A percentile compares a stretch with the other conserved stretches of the same genome.
These are phyloP conservation scores for Saccostrea cuccullata DNA, from an alignment of 1,140 invertebrate genomes.

Conservation along the genomic window DNA sequence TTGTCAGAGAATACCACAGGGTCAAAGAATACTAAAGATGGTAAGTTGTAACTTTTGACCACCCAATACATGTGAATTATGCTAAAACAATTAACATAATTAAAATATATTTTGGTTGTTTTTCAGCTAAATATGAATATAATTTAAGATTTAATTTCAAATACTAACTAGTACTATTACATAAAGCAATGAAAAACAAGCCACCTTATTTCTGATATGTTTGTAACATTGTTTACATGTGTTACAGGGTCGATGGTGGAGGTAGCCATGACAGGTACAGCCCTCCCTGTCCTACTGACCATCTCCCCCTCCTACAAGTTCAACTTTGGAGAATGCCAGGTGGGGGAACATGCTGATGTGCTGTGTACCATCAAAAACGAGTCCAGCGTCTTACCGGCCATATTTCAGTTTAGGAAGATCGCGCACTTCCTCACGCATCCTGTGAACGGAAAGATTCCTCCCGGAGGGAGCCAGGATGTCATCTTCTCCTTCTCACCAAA, in stretches of 20 bases:
- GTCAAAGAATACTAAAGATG: background rate
- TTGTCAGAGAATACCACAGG: conserved; percentile 55
- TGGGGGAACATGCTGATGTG: conserved; percentile 75
- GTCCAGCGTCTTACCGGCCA: conserved; percentile 70
- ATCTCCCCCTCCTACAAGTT: conserved; percentile 71
- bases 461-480: conserved; percentile 73
- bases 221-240: background rate
- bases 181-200: too few species aligned
- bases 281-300: conserved; percentile 75
- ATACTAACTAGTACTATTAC: too few species aligned
- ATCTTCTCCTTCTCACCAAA: conserved; percentile 77
- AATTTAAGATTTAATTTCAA: too few species aligned
- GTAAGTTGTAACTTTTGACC: background rate
- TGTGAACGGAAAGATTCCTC: conserved; percentile 73
- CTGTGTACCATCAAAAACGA: conserved; percentile 75
- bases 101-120: too few species aligned
- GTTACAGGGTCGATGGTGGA: conserved; percentile 68
- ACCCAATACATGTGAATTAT: background rate
- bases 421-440: conserved; percentile 77
- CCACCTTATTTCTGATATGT: background rate
- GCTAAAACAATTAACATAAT: too few species aligned
- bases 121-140: too few species aligned
- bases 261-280: conserved; percentile 77
- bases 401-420: conserved; percentile 75
- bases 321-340: conserved; percentile 76